A percentile compares a stretch with the other conserved stretches of the same genome.
phyloP scores from a whole-genome alignment of 2,797 vertebrate genomes.

The Dermochelys coriacea region DNA sequence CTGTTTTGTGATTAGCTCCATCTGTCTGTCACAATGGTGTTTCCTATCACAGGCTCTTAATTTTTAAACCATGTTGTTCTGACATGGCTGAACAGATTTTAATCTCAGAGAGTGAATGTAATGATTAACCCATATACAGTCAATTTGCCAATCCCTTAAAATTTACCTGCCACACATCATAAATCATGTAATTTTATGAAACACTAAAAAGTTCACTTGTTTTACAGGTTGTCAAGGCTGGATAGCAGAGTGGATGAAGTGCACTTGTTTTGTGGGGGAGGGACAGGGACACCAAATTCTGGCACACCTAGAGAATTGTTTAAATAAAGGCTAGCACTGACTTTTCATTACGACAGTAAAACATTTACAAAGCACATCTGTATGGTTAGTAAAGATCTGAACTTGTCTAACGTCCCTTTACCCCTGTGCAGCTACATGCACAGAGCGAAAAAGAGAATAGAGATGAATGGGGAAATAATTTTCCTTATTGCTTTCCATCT shows the following conservation, averaged over 20 bases:
- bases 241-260: fast-evolving
- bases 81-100: background rate
- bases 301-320: background rate
- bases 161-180: background rate
- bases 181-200: background rate
- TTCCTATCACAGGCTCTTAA: background rate
- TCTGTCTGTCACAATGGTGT: constrained; percentile 11
- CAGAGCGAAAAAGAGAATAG: background rate
- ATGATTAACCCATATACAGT: background rate
- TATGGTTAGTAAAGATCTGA: background rate
- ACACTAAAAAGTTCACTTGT: background rate
- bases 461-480: background rate
- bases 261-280: background rate
- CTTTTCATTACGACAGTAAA: background rate
- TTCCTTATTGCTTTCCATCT: background rate
- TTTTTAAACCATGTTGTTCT: constrained; percentile 27
- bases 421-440: background rate
- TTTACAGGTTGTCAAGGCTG: background rate
- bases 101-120: background rate
- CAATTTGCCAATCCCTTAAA: background rate
- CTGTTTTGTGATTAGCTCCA: constrained; percentile 22
- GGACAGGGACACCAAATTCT: background rate
- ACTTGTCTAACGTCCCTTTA: background rate
- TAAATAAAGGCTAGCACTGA: background rate
- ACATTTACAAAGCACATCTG: background rate